These are phyloP conservation scores for Equus quagga DNA, from an alignment of 2,113 vertebrate species.

Conservation along the genomic window DNA sequence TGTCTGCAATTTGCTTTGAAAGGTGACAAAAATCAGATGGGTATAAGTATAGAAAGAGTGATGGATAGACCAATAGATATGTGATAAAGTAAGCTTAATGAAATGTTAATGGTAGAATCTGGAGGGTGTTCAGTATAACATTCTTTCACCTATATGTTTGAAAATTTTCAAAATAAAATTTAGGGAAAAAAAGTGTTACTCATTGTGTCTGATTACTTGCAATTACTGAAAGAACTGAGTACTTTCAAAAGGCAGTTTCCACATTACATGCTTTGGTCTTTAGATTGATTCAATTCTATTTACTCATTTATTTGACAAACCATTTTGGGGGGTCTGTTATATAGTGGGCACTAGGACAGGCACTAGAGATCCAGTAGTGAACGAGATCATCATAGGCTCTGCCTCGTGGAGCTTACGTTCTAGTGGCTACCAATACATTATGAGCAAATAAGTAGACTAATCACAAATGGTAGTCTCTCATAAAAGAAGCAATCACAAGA, in stretches of 20 bases:
- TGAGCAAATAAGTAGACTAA: background rate
- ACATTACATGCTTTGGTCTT: background rate
- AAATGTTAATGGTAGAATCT: conserved; percentile 6
- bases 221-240: background rate
- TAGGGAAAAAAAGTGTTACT: background rate
- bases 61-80: background rate
- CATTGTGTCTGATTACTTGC: background rate
- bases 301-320: background rate
- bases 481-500: background rate
- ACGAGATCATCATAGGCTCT: background rate
- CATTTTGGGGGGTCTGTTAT: background rate
- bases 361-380: background rate
- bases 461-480: background rate
- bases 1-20: conserved; percentile 29
- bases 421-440: background rate
- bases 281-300: background rate
- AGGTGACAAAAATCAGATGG: background rate
- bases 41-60: background rate
- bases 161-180: conserved; percentile 35
- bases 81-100: background rate
- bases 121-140: background rate
- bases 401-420: background rate
- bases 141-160: background rate
- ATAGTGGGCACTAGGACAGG: background rate
- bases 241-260: background rate